A percentile compares a stretch with the other conserved stretches of the same genome.
Evolutionary conservation across 1,140 invertebrate species (phyloP).

Genomic region (Diploscapter pachys): DNA sequence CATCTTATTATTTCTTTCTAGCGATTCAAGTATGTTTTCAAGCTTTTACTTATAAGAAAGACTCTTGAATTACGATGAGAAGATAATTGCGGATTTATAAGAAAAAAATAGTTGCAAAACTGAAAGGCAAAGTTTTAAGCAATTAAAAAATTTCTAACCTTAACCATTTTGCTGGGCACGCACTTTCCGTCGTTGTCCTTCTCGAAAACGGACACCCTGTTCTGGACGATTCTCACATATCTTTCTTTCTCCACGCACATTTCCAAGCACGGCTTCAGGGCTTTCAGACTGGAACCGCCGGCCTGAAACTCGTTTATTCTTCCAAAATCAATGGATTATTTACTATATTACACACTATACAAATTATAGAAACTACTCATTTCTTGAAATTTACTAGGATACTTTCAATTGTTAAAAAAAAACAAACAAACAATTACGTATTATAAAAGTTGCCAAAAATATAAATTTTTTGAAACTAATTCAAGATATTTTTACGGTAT

Average conservation of each 20-base stretch:
- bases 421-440: background rate
- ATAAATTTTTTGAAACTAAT: constrained; percentile 1
- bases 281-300: background rate
- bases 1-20: too few relatives aligned
- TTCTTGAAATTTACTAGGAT: constrained; percentile 12
- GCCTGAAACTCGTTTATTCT: background rate
- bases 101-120: too few relatives aligned
- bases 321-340: background rate
- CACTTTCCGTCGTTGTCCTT: constrained; percentile 4
- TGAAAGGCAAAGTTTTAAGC: background rate
- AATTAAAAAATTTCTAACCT: background rate
- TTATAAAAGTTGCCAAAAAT: background rate
- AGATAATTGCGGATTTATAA: too few relatives aligned
- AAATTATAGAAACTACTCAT: background rate
- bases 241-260: constrained; percentile 36
- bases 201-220: constrained; percentile 24
- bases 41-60: too few relatives aligned
- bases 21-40: too few relatives aligned
- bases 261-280: constrained; percentile 9
- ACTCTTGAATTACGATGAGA: too few relatives aligned
- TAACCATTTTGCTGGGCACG: constrained; percentile 2
- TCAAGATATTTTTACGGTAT: constrained; percentile 1
- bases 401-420: background rate
- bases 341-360: too few relatives aligned
- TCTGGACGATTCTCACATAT: constrained; percentile 31